Evolutionary conservation across 1,140 invertebrate genomes (phyloP), one percentile per base, ranked within the genome.

Genomic region (Drosophila sechellia): DNA sequence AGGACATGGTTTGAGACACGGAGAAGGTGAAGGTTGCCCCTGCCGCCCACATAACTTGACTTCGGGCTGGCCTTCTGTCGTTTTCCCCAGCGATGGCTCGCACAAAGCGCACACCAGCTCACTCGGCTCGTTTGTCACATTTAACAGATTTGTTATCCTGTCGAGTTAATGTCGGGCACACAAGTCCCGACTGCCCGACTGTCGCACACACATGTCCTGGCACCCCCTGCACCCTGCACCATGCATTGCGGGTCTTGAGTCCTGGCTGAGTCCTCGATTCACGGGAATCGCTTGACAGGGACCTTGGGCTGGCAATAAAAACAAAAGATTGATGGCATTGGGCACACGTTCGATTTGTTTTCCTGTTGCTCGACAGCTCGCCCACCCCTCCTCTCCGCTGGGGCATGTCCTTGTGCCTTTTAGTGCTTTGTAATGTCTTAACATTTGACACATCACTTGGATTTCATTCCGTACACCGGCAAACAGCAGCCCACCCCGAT

Each of bases 111-210:
- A 31, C 43, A 42, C 58, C 46, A 20, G 61, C 40, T 25, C 61
- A 48, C 59, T 61, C 70, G 66, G 80, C 85, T 91, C 90, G 90
- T 91, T 91, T 91, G 90, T 91, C 90, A 91, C 90, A 90, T 91
- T 90, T 91, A 91, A 91, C 90, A 91, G 90, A 91, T 91, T 91
- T 91, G 90, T 91, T 91, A 91, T 91, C 90, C 90, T 91, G 90
- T 91, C 90, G 90, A 91, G 90, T 91, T 91, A 91, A 90, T 90
- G 83, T 86, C 83, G 85, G 77, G 71, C 85, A 75, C 80, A 89
- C 84, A 89, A 66, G 53, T 70, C 72, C 69, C 52, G 43, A 56
- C 50, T 20, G 35, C 37, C 25, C 34, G 59, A 54, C 57, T 39
- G 52, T 76, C 71, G 40, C 70, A 75, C 46, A 75, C 46, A 60